Percentiles rank a stretch among this genome's conserved stretches.
These are phyloP conservation scores for Orthonyx spaldingii DNA, from an alignment of 2,113 vertebrate species.

Conservation along the genomic window DNA sequence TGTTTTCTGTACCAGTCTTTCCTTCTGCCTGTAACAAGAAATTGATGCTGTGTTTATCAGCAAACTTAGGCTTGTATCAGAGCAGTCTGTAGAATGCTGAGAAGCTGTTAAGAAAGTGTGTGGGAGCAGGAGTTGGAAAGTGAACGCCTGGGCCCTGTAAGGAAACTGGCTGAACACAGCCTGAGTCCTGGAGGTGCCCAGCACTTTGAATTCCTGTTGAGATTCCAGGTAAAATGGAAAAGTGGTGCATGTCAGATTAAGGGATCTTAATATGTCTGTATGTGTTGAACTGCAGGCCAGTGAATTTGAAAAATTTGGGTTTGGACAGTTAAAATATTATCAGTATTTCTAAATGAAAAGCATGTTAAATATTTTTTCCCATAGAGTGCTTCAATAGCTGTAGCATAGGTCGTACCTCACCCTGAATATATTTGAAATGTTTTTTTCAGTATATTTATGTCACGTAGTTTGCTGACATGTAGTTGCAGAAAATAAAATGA, in stretches of 20 bases:
- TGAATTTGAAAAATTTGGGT: not conserved
- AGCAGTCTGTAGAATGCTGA: not conserved
- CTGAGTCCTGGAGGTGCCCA: not conserved
- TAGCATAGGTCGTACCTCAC: not conserved
- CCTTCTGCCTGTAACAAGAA: not conserved
- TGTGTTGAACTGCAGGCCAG: not conserved
- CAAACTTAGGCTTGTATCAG: accelerated
- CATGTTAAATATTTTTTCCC: not conserved
- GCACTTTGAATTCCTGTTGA: not conserved
- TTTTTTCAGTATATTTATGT: not conserved
- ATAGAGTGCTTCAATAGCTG: not conserved
- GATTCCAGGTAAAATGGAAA: not conserved
- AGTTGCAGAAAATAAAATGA: not conserved
- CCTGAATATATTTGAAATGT: not conserved
- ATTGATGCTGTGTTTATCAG: not conserved
- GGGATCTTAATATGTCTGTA: not conserved
- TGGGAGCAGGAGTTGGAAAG: not conserved
- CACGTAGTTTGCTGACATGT: not conserved
- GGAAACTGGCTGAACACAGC: not conserved
- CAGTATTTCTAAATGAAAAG: not conserved
- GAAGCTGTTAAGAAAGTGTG: not conserved
- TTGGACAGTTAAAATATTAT: not conserved
- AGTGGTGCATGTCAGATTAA: not conserved
- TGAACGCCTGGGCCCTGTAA: not conserved
- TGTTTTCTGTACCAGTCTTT: not conserved